Evolutionary conservation across 2,888 invertebrate genomes (phyloP).

Genomic region (Rhagonycha fulva): DNA sequence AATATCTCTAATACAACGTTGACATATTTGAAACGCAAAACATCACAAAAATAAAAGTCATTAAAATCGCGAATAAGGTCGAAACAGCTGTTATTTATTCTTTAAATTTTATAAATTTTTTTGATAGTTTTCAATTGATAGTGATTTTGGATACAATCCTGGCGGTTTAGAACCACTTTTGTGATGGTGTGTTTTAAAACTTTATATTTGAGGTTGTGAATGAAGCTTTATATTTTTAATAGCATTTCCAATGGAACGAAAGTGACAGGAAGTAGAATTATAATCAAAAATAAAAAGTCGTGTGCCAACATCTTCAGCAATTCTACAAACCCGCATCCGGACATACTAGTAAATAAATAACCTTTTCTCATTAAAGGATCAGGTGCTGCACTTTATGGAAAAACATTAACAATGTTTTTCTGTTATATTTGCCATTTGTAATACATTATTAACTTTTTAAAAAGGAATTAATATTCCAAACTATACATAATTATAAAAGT

Average conservation of each 20-base stretch:
- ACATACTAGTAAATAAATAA: not conserved
- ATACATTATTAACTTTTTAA: too few relatives aligned
- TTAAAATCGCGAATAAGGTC: too few relatives aligned
- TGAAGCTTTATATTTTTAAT: not conserved
- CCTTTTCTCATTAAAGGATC: not conserved
- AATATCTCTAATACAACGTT: not conserved
- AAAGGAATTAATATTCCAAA: too few relatives aligned
- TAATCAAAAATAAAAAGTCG: too few relatives aligned
- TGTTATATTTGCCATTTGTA: not conserved
- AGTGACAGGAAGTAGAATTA: not conserved
- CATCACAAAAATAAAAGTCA: not conserved
- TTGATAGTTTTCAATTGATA: too few relatives aligned
- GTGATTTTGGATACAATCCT: too few relatives aligned
- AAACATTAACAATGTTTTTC: not conserved
- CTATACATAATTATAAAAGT: not conserved
- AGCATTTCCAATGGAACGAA: not conserved
- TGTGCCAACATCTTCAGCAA: not conserved
- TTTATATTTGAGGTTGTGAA: not conserved
- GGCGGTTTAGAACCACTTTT: too few relatives aligned
- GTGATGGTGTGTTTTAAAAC: too few relatives aligned
- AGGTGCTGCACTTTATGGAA: not conserved
- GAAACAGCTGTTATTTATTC: not conserved
- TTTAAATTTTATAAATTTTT: not conserved
- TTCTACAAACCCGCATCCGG: not conserved
- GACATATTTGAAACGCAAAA: not conserved